Evolutionary conservation across 2,888 invertebrate species (phyloP), one percentile per base, ranked within the genome.

Genomic region (Danaus chrysippus): DNA sequence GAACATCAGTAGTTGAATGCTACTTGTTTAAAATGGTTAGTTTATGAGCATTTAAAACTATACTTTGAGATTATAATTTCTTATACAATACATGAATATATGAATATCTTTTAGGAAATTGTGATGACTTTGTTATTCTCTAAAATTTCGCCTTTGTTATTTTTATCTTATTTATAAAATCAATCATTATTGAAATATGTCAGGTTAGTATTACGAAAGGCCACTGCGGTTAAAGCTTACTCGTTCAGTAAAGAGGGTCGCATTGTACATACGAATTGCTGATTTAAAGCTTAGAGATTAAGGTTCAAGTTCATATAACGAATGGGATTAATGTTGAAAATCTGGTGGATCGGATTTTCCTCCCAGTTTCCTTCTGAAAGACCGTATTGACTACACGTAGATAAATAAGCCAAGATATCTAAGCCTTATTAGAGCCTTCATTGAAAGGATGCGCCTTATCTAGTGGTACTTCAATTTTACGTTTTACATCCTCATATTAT

Each of bases 241-340:
- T 34, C 23, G 23, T 34, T 34, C 23, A 10, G 15, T 49, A 46
- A n/a, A 49, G 17, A 17, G 49, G 17, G 15, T 49, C 10, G 17
- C 1, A 49, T 17, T 49, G 42, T 2, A 19, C 43, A 17, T 15
- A 56, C 15, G 11, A 43, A 56, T 56, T n/a, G 1, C 34, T 17
- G 56, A 13, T 17, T 56, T 56, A 42, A 1, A 12, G 15, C 34
- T 15, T n/a, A 0, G 12, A 23, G n/a, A 59, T 54, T 54, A 44
- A 54, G 19, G 41, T 23, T 58, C 11, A 9, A 17, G 56, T 23
- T 58, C 11, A 3, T 9, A 43, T 12, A 42, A 42, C 41, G 11
- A 17, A 60, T 52, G 54, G 54, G 57, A 60, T 59, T 59, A 58
- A 57, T 44, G 57, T 63, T 58, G 61, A 62, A 66, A 63, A 63